phyloP scores from a whole-genome alignment of 2,888 invertebrate species.

The Spodoptera exigua region DNA sequence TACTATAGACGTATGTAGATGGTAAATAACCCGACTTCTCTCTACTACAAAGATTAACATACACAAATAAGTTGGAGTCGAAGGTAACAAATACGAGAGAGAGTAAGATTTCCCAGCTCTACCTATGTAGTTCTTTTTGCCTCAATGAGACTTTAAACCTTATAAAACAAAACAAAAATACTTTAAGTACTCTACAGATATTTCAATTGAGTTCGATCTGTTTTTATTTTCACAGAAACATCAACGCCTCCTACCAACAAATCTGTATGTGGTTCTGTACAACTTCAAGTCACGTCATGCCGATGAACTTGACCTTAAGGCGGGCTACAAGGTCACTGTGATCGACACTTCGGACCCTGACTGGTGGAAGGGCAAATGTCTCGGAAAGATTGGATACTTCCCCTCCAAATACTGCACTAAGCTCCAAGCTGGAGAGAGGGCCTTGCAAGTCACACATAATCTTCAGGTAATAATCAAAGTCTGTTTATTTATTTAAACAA shows the following conservation, averaged over 20 bases:
- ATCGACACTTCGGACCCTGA: constrained; percentile 98
- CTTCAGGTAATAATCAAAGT: constrained; percentile 73
- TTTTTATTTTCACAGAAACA: constrained; percentile 91
- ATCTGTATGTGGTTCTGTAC: constrained; percentile 97
- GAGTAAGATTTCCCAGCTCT: too few relatives aligned
- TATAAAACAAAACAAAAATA: too few relatives aligned
- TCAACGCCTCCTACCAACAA: constrained; percentile 95
- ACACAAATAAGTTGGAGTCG: too few relatives aligned
- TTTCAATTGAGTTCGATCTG: too few relatives aligned
- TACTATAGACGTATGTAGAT: too few relatives aligned
- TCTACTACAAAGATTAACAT: too few relatives aligned
- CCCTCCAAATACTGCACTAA: constrained; percentile 98
- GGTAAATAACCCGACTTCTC: too few relatives aligned
- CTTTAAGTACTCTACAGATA: too few relatives aligned
- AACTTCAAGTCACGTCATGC: constrained; percentile 98
- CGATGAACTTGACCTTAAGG: constrained; percentile 97
- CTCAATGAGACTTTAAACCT: too few relatives aligned
- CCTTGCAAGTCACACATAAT: constrained; percentile 93
- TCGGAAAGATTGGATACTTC: constrained; percentile 97
- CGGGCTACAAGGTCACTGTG: constrained; percentile 96
- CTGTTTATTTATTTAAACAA: too few relatives aligned
- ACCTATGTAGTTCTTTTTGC: too few relatives aligned
- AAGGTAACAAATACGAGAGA: too few relatives aligned
- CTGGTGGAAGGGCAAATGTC: constrained; percentile 99
- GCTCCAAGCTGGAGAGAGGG: constrained; percentile 96